A percentile compares a stretch with the other conserved stretches of the same genome.
Evolutionary conservation across 2,797 vertebrate genomes (phyloP).

Genomic region (Uromys caudimaculatus): DNA sequence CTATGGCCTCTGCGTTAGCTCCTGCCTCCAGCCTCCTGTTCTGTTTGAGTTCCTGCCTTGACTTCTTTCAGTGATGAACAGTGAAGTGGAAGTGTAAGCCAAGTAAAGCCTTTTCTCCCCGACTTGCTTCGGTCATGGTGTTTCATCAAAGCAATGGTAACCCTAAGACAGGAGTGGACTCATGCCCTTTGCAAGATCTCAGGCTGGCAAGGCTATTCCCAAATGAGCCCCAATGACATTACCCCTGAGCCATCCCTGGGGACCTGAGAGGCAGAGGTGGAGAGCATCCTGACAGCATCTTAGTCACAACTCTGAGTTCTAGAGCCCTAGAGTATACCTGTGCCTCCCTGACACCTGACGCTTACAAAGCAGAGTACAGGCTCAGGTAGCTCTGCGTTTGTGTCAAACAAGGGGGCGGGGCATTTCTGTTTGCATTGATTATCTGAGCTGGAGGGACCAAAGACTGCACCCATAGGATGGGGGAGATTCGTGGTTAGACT

Average conservation of each 20-base stretch:
- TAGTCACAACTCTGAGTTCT: too few relatives aligned
- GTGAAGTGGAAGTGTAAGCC: background rate
- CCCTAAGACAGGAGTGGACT: background rate
- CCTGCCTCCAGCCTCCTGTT: background rate
- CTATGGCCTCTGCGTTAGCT: background rate
- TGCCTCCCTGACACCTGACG: too few relatives aligned
- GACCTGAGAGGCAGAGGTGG: background rate
- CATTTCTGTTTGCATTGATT: too few relatives aligned
- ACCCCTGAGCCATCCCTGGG: accelerated
- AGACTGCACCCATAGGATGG: accelerated
- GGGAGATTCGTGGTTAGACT: accelerated
- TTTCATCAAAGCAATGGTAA: background rate
- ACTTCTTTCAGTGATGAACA: background rate
- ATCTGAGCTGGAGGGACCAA: accelerated
- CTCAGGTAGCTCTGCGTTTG: accelerated
- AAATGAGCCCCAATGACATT: accelerated
- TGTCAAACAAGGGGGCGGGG: background rate
- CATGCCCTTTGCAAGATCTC: background rate
- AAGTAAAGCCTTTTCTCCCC: background rate
- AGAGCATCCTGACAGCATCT: background rate
- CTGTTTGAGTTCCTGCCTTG: background rate
- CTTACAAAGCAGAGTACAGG: background rate
- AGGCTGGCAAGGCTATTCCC: background rate
- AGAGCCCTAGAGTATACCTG: accelerated
- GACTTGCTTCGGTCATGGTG: background rate